Percentiles rank a stretch among this genome's conserved stretches.
Conservation (phyloP, 2,888 invertebrate genomes). For the Carcina quercana region DNA sequence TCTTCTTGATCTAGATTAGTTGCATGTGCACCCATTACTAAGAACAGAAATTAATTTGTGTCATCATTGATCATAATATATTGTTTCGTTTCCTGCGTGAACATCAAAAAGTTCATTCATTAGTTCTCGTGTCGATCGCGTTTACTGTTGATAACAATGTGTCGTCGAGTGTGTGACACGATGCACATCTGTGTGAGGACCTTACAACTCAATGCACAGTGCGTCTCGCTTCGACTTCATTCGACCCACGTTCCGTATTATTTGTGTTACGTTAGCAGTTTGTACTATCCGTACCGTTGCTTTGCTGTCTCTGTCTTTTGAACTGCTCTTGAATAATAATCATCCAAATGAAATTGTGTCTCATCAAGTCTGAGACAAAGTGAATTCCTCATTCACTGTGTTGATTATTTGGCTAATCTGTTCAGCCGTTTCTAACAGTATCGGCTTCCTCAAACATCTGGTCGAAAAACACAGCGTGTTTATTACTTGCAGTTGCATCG, state of each 20-base stretch:
- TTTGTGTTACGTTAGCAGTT: too few species aligned
- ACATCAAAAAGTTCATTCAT: slow-evolving; percentile 37
- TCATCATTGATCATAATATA: too few species aligned
- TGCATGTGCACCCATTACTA: too few species aligned
- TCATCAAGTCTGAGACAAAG: neutral
- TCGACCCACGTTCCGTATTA: slow-evolving; percentile 27
- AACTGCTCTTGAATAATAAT: too few species aligned
- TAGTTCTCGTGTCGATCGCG: slow-evolving; percentile 28
- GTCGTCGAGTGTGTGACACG: slow-evolving; percentile 17
- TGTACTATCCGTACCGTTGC: too few species aligned
- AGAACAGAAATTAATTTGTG: too few species aligned
- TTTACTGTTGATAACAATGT: slow-evolving; percentile 37
- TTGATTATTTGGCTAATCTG: neutral
- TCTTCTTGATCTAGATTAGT: too few species aligned
- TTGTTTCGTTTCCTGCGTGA: slow-evolving; percentile 23
- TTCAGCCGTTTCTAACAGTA: slow-evolving; percentile 4
- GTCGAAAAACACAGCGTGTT: slow-evolving; percentile 33
- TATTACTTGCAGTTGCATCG: slow-evolving; percentile 54
- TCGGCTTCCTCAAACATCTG: slow-evolving; percentile 3
- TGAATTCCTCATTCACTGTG: neutral
- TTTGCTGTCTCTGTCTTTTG: too few species aligned
- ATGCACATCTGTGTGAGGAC: slow-evolving; percentile 13
- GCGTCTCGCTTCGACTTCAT: slow-evolving; percentile 27
- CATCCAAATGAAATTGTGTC: neutral
- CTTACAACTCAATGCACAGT: slow-evolving; percentile 26